Evolutionary conservation across 2,113 vertebrate genomes (phyloP).

Genomic region (Pterophyllum scalare): DNA sequence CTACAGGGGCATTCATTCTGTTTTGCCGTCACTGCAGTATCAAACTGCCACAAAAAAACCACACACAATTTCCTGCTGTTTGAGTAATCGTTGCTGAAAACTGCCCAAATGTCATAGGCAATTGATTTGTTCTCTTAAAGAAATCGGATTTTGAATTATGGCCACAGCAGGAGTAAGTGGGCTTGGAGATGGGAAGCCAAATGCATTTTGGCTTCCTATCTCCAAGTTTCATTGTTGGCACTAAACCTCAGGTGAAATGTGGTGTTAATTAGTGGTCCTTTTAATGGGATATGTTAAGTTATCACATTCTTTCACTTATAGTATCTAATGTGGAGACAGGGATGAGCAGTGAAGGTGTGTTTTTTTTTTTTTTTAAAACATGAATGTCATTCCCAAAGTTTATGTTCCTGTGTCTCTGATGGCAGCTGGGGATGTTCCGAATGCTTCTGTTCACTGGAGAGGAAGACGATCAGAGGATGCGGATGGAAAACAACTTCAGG

Average conservation of each 20-base stretch:
- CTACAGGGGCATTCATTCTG: not conserved
- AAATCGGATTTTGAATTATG: not conserved
- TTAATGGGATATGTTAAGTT: not conserved
- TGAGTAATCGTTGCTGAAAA: not conserved
- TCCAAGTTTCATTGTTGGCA: no score
- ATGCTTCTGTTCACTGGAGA: constrained; percentile 87
- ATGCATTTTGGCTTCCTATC: not conserved
- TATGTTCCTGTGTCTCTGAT: constrained; percentile 18
- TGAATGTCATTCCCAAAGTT: not conserved
- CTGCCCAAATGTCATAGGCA: not conserved
- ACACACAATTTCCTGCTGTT: not conserved
- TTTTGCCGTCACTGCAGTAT: not conserved
- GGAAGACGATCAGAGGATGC: constrained; percentile 86
- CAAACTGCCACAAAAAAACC: not conserved
- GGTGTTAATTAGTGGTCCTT: not conserved
- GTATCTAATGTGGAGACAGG: not conserved
- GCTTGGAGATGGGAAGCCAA: not conserved
- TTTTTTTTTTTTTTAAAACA: not conserved
- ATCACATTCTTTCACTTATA: not conserved
- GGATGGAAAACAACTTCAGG: constrained; percentile 96
- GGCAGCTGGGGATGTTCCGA: constrained; percentile 92
- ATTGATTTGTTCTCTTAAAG: not conserved
- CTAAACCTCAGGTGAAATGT: no score
- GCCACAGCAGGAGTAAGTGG: not conserved
- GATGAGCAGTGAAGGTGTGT: no score